These are phyloP conservation scores for Sebastes hubbsi DNA, from an alignment of 2,797 vertebrate species.

Conservation along the genomic window DNA sequence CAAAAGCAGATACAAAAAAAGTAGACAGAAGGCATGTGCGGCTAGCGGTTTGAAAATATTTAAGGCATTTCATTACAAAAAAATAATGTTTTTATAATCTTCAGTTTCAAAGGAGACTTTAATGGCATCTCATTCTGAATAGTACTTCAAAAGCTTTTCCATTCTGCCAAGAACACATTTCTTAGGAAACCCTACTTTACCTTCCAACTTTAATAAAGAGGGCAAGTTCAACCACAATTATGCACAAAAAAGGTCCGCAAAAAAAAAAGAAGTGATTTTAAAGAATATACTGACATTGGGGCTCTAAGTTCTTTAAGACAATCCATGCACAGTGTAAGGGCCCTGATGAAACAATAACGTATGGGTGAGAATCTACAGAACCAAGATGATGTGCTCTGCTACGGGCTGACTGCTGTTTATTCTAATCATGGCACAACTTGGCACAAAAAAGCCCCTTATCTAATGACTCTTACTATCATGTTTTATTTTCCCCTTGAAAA, in stretches of 20 bases:
- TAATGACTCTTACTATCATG: conserved; percentile 61
- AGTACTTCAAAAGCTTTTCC: conserved; percentile 11
- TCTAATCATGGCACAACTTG: conserved; percentile 51
- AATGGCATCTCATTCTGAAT: conserved; percentile 20
- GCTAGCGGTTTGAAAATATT: not conserved
- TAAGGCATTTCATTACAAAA: conserved; percentile 1
- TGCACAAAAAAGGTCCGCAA: conserved; percentile 13
- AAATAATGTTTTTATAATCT: conserved; percentile 30
- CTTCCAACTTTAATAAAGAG: not conserved
- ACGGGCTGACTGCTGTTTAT: conserved; percentile 49
- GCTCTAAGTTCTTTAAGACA: conserved; percentile 8
- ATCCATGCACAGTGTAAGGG: not conserved
- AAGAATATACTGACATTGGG: conserved; percentile 35
- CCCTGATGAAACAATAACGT: conserved; percentile 7
- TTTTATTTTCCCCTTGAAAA: conserved; percentile 66
- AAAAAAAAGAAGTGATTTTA: conserved; percentile 14
- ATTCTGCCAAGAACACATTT: conserved; percentile 21
- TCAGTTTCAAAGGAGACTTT: conserved; percentile 40
- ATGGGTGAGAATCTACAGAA: conserved; percentile 19
- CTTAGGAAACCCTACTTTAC: conserved; percentile 18
- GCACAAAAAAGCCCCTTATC: conserved; percentile 54
- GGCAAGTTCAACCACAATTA: not conserved
- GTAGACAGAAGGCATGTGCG: not conserved
- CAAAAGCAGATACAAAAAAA: conserved; percentile 5
- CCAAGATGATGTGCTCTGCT: conserved; percentile 30